Evolutionary conservation across 2,113 vertebrate species (phyloP).

Genomic region (Trochalopteron elliotii): DNA sequence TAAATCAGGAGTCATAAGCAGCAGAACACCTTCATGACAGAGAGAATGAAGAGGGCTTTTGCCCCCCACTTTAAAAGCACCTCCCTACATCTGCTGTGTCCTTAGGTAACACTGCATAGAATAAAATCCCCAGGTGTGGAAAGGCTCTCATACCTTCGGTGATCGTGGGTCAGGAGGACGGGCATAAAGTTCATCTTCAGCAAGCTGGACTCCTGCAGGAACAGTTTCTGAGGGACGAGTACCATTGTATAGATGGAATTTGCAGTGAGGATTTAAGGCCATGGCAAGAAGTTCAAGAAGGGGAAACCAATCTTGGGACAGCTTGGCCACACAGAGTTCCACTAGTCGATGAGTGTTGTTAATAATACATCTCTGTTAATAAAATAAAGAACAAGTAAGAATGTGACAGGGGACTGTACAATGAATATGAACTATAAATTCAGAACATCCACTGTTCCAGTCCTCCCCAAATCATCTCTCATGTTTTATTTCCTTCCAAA

Average conservation of each 20-base stretch:
- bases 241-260: constrained; percentile 99
- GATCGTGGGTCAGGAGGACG: constrained; percentile 97
- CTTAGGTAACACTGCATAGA: not conserved
- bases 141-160: constrained; percentile 84
- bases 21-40: not conserved
- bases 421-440: not conserved
- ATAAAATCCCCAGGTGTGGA: not conserved
- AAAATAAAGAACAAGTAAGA: not conserved
- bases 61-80: not conserved
- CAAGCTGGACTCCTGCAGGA: constrained; percentile 92
- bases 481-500: not conserved
- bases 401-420: not conserved
- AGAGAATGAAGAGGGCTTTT: not conserved
- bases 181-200: constrained; percentile 96
- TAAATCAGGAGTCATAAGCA: not conserved
- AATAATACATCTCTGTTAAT: constrained; percentile 95
- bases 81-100: not conserved
- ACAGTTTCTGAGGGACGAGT: constrained; percentile 97
- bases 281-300: constrained; percentile 98
- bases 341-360: constrained; percentile 98
- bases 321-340: constrained; percentile 97
- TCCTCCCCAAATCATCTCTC: not conserved
- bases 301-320: constrained; percentile 99
- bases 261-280: constrained; percentile 99
- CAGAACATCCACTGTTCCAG: not conserved